Base-by-base conservation (phyloP, 2,113 vertebrate species). In the Mormyrus lacerda region DNA sequence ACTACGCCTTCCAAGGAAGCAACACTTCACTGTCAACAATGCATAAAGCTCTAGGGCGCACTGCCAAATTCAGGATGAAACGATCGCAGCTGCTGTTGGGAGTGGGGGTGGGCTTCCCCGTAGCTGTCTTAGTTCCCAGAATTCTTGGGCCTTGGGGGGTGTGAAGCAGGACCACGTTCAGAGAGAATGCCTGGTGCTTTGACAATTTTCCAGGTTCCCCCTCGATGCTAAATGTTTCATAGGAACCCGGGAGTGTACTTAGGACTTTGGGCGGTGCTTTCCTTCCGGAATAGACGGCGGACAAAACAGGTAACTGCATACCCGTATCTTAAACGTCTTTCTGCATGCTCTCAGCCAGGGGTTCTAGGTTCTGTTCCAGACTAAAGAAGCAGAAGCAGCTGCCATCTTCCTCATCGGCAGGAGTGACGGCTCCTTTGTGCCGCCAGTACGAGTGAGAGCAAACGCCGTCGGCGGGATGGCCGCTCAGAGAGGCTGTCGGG, bases 61-160 rank as follows among this genome's bases (percentile, higher is more conserved):
- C 19, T 31, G 88, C 15, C 51, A 86, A 90, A 85, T 89, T 87
- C 35, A 91, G 85, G 79, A 84, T 39, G 79, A 84, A 84, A 84
- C 44, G 39, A 47, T 84, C 24, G 79, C 21, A 42, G 42, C 79
- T 84, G 42, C 45, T 39, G 21, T 44, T 17, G 42, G 3, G 79
- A 44, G 51, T 53, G 69, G 69, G 69, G 31, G 35, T 24, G 79
- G 17, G 21, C 79, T 42, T 83, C 79, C 79, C 79, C 42, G 8
- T 44, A 3, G 21, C 21, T 84, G 42, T 84, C 9, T 84, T 84
- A 44, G 19, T 84, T 44, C 44, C 39, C 79, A 84, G 79, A 44
- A 84, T 84, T 84, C 82, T 42, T 84, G 21, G 44, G 44, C 44
- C 44, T 44, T 84, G 82, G 82, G 39, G 82, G 82, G 39, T n/a